Conservation (phyloP, 2,888 invertebrate genomes). For the Operophtera brumata region DNA sequence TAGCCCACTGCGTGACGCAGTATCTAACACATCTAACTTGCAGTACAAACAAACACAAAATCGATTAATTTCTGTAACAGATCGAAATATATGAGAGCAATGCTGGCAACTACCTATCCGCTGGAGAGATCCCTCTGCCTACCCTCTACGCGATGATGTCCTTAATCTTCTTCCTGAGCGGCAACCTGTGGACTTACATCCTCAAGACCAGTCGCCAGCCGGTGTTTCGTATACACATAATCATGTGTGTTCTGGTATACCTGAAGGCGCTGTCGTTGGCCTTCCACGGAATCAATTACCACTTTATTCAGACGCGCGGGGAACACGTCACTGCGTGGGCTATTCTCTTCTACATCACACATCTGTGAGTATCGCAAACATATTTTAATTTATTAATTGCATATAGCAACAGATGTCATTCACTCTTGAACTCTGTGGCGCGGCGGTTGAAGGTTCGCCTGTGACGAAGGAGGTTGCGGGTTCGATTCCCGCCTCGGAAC, state of each 20-base stretch:
- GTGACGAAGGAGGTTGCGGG: no score
- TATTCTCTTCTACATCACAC: slow-evolving; percentile 97
- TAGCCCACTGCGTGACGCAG: no score
- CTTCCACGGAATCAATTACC: slow-evolving; percentile 97
- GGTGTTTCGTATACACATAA: slow-evolving; percentile 95
- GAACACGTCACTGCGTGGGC: slow-evolving; percentile 99
- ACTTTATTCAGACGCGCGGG: slow-evolving; percentile 95
- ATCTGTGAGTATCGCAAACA: slow-evolving; percentile 85
- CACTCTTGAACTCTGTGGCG: no score
- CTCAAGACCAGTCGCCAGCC: slow-evolving; percentile 90
- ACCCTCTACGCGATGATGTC: slow-evolving; percentile 96
- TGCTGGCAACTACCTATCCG: slow-evolving; percentile 92
- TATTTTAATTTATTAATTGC: no score
- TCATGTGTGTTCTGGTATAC: slow-evolving; percentile 97
- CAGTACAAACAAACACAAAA: no score
- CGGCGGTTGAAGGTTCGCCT: no score
- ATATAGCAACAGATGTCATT: no score
- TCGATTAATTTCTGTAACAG: slow-evolving; percentile 80
- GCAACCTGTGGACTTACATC: slow-evolving; percentile 94
- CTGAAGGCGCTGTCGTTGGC: slow-evolving; percentile 94
- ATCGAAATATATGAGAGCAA: slow-evolving; percentile 94
- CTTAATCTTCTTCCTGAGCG: slow-evolving; percentile 92
- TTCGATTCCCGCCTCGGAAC: no score
- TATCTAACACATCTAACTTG: no score
- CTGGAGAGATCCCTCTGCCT: slow-evolving; percentile 98